Conservation (phyloP, 2,888 invertebrate species). For the Barypeithes pellucidus region DNA sequence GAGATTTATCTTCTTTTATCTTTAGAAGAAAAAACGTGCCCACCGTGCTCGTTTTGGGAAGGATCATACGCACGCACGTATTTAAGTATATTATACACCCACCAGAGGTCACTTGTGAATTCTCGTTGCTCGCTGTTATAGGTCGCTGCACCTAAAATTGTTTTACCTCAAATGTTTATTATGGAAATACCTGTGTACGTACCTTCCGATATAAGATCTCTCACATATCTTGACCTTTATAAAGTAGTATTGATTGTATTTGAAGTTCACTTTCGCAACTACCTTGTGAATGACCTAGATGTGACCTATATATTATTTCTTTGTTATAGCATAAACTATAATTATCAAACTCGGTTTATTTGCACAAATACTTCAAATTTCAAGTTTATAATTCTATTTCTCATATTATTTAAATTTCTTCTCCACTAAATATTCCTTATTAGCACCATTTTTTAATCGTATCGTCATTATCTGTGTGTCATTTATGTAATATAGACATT, state of each 20-base stretch:
- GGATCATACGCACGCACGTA: slow-evolving; percentile 29
- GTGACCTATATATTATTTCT: too few relatives aligned
- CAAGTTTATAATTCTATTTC: too few relatives aligned
- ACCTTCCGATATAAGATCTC: neutral
- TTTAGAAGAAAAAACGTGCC: slow-evolving; percentile 47
- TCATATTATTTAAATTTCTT: too few relatives aligned
- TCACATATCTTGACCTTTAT: neutral
- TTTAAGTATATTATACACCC: slow-evolving; percentile 33
- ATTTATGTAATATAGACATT: too few relatives aligned
- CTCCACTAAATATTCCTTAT: too few relatives aligned
- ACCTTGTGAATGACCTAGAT: too few relatives aligned
- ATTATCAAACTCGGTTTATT: too few relatives aligned
- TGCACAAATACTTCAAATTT: too few relatives aligned
- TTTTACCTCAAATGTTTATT: neutral
- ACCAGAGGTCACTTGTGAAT: slow-evolving; percentile 22
- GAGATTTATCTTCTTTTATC: slow-evolving; percentile 52
- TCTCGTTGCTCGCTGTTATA: neutral
- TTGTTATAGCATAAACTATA: too few relatives aligned
- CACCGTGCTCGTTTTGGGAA: slow-evolving; percentile 48
- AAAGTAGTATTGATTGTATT: neutral
- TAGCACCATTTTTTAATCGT: too few relatives aligned
- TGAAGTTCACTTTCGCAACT: too few relatives aligned
- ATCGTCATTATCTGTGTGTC: too few relatives aligned
- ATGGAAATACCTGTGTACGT: neutral
- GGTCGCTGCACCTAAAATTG: neutral